Percentiles rank a stretch among this genome's conserved stretches.
These are phyloP conservation scores for Seira sanloemensis DNA, from an alignment of 2,888 invertebrate genomes.

Conservation along the genomic window DNA sequence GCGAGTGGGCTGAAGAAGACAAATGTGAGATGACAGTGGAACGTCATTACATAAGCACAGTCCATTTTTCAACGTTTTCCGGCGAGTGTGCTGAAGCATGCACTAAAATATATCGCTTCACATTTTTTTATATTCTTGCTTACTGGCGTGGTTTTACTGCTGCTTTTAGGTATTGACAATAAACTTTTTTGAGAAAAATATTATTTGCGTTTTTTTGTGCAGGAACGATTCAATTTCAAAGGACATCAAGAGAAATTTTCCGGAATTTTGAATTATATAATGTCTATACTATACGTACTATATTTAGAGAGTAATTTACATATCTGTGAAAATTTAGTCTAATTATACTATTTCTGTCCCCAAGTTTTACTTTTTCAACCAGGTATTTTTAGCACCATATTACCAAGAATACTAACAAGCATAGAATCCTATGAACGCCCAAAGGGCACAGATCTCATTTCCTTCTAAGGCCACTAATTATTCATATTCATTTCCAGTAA, in stretches of 20 bases:
- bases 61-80: conserved; percentile 10
- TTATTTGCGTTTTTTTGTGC: background rate
- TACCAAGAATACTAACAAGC: too few species aligned
- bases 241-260: background rate
- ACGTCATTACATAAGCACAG: background rate
- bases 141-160: background rate
- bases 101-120: background rate
- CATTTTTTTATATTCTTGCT: background rate
- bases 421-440: too few species aligned
- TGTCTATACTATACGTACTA: too few species aligned
- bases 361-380: too few species aligned
- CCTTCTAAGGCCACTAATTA: too few species aligned
- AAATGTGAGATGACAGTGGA: background rate
- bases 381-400: too few species aligned
- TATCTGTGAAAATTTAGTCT: too few species aligned
- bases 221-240: background rate
- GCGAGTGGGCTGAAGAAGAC: background rate
- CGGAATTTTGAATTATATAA: background rate
- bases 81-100: background rate
- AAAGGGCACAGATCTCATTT: too few species aligned
- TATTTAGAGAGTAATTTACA: too few species aligned
- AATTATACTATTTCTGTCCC: too few species aligned
- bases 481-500: too few species aligned
- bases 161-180: conserved; percentile 28
- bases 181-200: conserved; percentile 15